Evolutionary conservation across 2,797 vertebrate species (phyloP).

Genomic region (Saxicola maurus): DNA sequence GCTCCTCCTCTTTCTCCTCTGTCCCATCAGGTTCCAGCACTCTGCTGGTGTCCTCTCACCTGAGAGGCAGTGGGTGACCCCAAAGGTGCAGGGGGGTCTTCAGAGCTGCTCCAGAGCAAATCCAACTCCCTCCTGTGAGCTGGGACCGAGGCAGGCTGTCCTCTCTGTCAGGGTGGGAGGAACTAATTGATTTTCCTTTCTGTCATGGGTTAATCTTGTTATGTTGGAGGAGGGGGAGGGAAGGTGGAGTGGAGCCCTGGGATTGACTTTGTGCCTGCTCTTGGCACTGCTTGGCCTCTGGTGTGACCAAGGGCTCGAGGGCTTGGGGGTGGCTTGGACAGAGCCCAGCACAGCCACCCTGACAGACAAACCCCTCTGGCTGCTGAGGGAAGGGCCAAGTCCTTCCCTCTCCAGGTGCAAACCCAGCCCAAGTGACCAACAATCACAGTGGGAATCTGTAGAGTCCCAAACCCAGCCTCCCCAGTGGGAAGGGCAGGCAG

Average conservation of each 20-base stretch:
- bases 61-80: neutral
- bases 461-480: neutral
- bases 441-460: accelerated
- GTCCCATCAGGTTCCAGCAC: neutral
- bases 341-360: neutral
- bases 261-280: neutral
- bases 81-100: neutral
- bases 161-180: neutral
- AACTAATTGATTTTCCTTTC: neutral
- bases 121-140: neutral
- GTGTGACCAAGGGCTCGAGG: neutral
- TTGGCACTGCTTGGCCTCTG: neutral
- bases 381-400: neutral
- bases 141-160: neutral
- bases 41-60: neutral
- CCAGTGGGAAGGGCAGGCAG: neutral
- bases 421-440: neutral
- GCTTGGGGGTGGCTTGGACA: neutral
- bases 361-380: accelerated
- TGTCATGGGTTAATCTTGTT: neutral
- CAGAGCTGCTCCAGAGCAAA: neutral
- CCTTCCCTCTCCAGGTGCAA: neutral
- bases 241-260: neutral
- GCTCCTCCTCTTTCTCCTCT: neutral
- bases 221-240: accelerated